Evolutionary conservation across 2,797 vertebrate species (phyloP), one percentile per base, ranked within the genome.

Genomic region (Helicolenus hilgendorfi): DNA sequence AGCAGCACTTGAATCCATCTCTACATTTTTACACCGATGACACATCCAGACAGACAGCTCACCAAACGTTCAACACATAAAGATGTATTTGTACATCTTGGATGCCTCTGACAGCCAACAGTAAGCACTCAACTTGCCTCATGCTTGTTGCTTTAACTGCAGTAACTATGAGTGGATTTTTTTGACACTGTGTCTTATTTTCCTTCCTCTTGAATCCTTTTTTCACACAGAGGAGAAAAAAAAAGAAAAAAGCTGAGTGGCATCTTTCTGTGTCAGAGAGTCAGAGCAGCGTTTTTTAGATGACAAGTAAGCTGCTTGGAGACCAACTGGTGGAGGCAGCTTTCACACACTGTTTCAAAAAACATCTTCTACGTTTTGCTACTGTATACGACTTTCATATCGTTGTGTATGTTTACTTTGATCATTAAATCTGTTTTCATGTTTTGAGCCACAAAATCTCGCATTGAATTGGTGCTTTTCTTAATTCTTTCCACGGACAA

Each of bases 221-320:
- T 80, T 80, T 59, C 60, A 67, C 29, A 5, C 53, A 14, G 26
- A 49, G 4, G 11, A 18, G 29, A 38, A 38, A 45, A 45, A 8
- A 45, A 45, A 60, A 0, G 7, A n/a, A 45, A 65, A 72, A 81
- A 68, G 72, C 72, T 79, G 75, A 86, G 87, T 80, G 79, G 63
- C 38, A 5, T 59, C 24, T 88, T 83, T 87, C 26, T 70, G 77
- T 86, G 83, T 84, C 78, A 85, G 41, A 81, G 55, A 84, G 77
- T 86, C 71, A 75, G 35, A 77, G 67, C 79, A 79, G 74, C 67
- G 62, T 70, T 85, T 86, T 72, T 77, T 64, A 89, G 36, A 81
- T 58, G 56, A 73, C 60, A 70, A 64, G 15, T 72, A 82, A 84
- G 62, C 80, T 65, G 41, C 72, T 72, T 80, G 79, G 22, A 63